Conservation (phyloP, 2,888 invertebrate genomes). For the Luperina nickerlii region DNA sequence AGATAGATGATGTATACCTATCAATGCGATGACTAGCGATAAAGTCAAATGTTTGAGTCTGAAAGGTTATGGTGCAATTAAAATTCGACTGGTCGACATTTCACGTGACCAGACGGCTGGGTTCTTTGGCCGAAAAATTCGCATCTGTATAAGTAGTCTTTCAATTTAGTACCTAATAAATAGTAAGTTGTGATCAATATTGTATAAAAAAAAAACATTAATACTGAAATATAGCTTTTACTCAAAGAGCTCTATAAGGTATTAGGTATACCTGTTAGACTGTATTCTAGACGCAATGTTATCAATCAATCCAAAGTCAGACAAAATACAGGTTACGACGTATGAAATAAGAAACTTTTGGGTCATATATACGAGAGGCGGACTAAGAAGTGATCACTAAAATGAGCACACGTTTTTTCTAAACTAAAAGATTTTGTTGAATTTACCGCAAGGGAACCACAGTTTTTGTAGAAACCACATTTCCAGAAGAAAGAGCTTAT, state of each 20-base stretch:
- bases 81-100: too few relatives aligned
- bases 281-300: background rate
- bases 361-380: too few relatives aligned
- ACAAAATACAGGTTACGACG: background rate
- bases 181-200: too few relatives aligned
- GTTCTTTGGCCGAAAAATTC: too few relatives aligned
- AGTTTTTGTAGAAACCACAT: background rate
- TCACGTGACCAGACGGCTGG: too few relatives aligned
- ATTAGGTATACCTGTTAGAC: too few relatives aligned
- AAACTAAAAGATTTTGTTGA: background rate
- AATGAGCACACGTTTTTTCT: background rate
- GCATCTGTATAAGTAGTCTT: too few relatives aligned
- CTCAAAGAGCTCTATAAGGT: background rate
- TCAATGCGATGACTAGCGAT: background rate
- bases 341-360: background rate
- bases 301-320: background rate
- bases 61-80: background rate
- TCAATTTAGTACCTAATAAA: too few relatives aligned
- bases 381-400: background rate
- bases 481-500: conserved; percentile 13
- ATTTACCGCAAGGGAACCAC: background rate
- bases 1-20: too few relatives aligned
- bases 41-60: background rate
- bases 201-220: background rate
- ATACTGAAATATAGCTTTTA: background rate